Evolutionary conservation across 2,888 invertebrate genomes (phyloP).

Genomic region (Drosophila emarginata): DNA sequence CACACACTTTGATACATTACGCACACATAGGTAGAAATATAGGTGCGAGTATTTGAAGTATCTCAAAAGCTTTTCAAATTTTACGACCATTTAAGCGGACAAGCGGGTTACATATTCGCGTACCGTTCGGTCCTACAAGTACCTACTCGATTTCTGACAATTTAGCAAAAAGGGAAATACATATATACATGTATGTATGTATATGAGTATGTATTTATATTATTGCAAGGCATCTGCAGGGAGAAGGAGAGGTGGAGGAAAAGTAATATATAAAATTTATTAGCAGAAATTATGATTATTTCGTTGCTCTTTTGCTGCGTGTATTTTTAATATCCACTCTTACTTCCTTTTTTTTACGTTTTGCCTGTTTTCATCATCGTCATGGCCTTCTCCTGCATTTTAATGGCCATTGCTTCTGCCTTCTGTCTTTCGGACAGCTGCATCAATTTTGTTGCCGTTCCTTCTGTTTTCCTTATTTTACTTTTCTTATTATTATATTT

Average conservation of each 20-base stretch:
- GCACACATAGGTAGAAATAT: constrained; percentile 37
- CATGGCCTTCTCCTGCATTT: constrained; percentile 54
- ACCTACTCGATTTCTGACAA: constrained; percentile 50
- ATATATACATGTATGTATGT: not conserved
- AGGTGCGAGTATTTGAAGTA: constrained; percentile 26
- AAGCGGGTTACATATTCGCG: not conserved
- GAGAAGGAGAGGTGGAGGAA: not conserved
- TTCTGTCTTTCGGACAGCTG: constrained; percentile 64
- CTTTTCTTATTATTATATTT: constrained; percentile 10
- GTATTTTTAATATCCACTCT: constrained; percentile 74
- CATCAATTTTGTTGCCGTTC: constrained; percentile 62
- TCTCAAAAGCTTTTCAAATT: constrained; percentile 57
- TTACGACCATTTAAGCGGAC: constrained; percentile 60
- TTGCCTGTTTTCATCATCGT: not conserved
- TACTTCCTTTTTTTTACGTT: constrained; percentile 25
- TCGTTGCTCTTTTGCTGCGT: constrained; percentile 71
- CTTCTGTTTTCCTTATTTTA: not conserved
- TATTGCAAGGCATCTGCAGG: not conserved
- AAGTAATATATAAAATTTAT: constrained; percentile 76
- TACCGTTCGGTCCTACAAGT: not conserved
- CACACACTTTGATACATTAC: constrained; percentile 9
- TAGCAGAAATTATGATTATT: constrained; percentile 78
- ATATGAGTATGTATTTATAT: constrained; percentile 3
- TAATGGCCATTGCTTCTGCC: constrained; percentile 64
- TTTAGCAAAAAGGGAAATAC: constrained; percentile 51